A percentile compares a stretch with the other conserved stretches of the same genome.
These are phyloP conservation scores for Cassiopea andromeda DNA, from an alignment of 30 jellyfish, hydroid and myxozoan genomes.

Conservation along the genomic window DNA sequence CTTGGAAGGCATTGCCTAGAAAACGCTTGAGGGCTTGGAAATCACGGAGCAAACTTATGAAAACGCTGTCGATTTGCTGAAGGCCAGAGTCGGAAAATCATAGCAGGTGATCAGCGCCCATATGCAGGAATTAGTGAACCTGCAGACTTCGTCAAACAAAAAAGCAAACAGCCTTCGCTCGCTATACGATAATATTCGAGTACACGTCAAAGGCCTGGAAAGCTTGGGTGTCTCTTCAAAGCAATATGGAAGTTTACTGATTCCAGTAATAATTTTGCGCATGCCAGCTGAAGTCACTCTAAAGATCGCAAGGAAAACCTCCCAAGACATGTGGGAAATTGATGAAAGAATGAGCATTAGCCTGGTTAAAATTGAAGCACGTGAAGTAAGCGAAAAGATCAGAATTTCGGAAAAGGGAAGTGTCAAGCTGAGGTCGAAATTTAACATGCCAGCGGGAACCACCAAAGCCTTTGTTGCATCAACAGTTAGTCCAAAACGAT, in stretches of 20 bases:
- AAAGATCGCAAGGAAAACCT: constrained; percentile 37
- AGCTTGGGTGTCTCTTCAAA: constrained; percentile 20
- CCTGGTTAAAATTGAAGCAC: constrained; percentile 32
- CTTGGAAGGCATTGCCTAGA: constrained; percentile 61
- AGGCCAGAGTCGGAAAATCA: constrained; percentile 48
- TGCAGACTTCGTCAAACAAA: constrained; percentile 23
- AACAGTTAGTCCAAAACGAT: constrained; percentile 2
- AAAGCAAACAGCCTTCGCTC: constrained; percentile 9
- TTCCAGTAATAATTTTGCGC: constrained; percentile 37
- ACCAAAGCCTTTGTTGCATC: constrained; percentile 1
- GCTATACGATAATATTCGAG: constrained; percentile 49
- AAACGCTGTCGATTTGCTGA: constrained; percentile 46
- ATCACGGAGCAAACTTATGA: constrained; percentile 47
- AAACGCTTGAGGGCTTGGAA: constrained; percentile 55
- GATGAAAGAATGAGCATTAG: constrained; percentile 16
- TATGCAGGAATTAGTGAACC: constrained; percentile 57
- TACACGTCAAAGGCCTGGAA: constrained; percentile 36
- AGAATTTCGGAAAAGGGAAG: constrained; percentile 11
- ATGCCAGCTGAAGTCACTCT: constrained; percentile 32
- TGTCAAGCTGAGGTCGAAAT: not conserved
- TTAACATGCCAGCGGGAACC: not conserved
- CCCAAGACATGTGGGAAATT: constrained; percentile 41
- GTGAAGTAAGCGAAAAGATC: constrained; percentile 33
- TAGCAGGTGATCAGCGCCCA: constrained; percentile 67
- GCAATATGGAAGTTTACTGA: constrained; percentile 26